phyloP scores from a whole-genome alignment of 1,140 invertebrate species.

The Drosophila bocqueti region DNA sequence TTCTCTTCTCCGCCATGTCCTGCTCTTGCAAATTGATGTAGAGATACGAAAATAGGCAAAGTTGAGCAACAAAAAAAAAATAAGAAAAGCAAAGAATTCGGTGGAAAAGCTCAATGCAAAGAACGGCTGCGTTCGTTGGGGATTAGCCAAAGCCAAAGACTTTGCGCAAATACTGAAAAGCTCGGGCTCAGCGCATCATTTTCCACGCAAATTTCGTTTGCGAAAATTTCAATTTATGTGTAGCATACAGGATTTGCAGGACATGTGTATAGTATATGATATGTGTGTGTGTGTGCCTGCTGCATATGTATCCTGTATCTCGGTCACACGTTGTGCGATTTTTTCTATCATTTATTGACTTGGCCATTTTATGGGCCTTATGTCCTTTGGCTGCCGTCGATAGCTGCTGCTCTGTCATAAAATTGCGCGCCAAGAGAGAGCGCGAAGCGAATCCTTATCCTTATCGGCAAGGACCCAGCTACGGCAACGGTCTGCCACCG shows the following conservation, averaged over 20 bases:
- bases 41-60: conserved; percentile 71
- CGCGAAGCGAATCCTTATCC: conserved; percentile 53
- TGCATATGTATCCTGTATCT: conserved; percentile 23
- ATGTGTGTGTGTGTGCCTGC: not conserved
- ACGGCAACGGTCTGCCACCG: conserved; percentile 14
- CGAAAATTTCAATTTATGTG: conserved; percentile 49
- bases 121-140: conserved; percentile 17
- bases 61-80: conserved; percentile 13
- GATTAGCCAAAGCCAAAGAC: conserved; percentile 71
- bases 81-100: conserved; percentile 47
- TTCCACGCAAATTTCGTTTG: conserved; percentile 55
- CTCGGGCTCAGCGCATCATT: conserved; percentile 68
- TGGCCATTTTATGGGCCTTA: conserved; percentile 69
- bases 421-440: conserved; percentile 45
- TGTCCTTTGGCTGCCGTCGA: conserved; percentile 61
- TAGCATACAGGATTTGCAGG: conserved; percentile 35
- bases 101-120: conserved; percentile 77
- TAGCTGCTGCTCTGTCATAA: conserved; percentile 65
- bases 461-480: conserved; percentile 56
- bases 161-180: conserved; percentile 78
- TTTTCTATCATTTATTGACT: conserved; percentile 37
- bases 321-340: conserved; percentile 33
- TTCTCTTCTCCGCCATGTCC: conserved; percentile 21
- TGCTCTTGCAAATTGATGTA: conserved; percentile 29
- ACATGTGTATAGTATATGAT: not conserved